A percentile compares a stretch with the other conserved stretches of the same genome.
phyloP scores from a whole-genome alignment of 2,113 vertebrate species.

The Peucedramus taeniatus region DNA sequence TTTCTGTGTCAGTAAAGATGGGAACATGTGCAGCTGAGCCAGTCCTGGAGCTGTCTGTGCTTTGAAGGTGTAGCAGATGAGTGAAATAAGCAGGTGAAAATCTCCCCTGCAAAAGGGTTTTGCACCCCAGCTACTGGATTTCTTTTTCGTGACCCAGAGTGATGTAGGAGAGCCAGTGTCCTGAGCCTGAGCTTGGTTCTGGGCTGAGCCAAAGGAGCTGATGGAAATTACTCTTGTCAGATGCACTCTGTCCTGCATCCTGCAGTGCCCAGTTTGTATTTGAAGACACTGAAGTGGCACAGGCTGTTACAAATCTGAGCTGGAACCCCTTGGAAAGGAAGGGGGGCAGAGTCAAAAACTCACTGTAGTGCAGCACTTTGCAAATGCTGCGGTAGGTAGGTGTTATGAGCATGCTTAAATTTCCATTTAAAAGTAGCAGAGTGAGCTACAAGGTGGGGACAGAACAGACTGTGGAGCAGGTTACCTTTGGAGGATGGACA shows the following conservation, averaged over 20 bases:
- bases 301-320: background rate
- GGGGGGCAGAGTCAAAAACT: background rate
- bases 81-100: background rate
- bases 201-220: background rate
- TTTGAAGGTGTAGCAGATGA: background rate
- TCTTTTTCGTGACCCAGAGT: accelerated
- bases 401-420: background rate
- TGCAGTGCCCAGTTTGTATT: background rate
- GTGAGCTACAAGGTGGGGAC: background rate
- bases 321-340: background rate
- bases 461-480: background rate
- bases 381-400: background rate
- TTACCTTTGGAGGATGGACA: background rate
- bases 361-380: background rate
- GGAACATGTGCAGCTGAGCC: background rate
- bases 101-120: background rate
- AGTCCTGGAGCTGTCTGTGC: background rate
- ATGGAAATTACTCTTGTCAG: background rate
- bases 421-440: background rate
- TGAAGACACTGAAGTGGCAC: background rate
- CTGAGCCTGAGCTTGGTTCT: background rate
- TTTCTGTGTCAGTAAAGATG: background rate
- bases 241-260: background rate
- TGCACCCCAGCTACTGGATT: background rate
- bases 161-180: background rate